Evolutionary conservation across 2,797 vertebrate genomes (phyloP).

Genomic region (Microcaecilia unicolor): DNA sequence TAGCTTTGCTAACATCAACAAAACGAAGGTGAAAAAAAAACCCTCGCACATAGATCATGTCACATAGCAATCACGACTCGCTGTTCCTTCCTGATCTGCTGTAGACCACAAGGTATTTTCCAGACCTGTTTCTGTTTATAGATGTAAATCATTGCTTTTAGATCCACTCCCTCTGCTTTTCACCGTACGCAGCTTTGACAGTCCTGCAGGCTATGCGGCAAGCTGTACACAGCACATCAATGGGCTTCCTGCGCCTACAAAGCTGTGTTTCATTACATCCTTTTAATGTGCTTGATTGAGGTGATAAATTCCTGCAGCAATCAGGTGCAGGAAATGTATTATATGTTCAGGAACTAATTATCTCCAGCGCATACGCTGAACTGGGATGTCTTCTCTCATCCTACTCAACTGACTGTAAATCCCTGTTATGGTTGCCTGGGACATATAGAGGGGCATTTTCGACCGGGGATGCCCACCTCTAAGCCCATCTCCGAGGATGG

Average conservation of each 20-base stretch:
- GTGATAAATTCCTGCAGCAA: conserved; percentile 9
- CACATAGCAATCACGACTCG: neutral
- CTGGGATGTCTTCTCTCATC: neutral
- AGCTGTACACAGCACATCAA: neutral
- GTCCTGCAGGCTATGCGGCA: neutral
- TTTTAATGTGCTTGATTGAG: neutral
- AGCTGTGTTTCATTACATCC: neutral
- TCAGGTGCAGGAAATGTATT: neutral
- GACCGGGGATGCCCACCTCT: no score
- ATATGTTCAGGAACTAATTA: neutral
- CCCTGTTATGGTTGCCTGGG: no score
- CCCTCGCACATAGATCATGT: rapidly evolving
- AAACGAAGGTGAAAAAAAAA: neutral
- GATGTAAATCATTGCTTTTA: neutral
- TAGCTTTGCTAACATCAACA: no score
- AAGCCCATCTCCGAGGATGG: no score
- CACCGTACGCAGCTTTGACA: neutral
- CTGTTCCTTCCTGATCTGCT: neutral
- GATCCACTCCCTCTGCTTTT: neutral
- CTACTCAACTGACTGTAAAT: neutral
- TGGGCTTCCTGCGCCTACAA: neutral
- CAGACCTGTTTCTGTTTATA: neutral
- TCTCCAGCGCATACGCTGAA: neutral
- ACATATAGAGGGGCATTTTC: no score
- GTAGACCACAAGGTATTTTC: neutral